Base-by-base conservation (phyloP, 2,888 invertebrate genomes). In the Tachina fera region DNA sequence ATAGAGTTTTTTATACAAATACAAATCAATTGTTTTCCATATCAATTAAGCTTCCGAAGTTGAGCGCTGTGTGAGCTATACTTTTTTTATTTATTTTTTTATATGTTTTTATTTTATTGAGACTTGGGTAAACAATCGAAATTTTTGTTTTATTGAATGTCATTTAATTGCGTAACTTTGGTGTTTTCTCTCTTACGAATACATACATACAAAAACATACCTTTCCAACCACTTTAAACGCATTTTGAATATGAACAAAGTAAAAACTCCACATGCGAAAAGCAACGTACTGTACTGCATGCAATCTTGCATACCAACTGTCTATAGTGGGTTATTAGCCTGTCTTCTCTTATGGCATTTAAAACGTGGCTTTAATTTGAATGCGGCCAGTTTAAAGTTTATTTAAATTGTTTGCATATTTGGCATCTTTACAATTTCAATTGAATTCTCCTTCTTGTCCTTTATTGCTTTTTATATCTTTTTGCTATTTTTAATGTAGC, bases 251-350 rank as follows among this genome's bases (percentile, higher is more conserved):
- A 81, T 78, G 75, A 71, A 47, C 63, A 75, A 78, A 45, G 16
- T 56, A 80, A 58, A 74, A 72, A 49, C 47, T 70, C 49, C 63
- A 60, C 71, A 75, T 72, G 56, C 58, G 39, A 41, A 8, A 47
- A 53, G 67, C 51, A 51, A 67, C 39, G 68, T 41, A 60, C 49
- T 70, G 45, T 31, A 61, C 56, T 60, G 74, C 67, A 78, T 47
- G 85, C 79, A 74, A 68, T 65, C 79, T 16, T 49, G 87, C 90
- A 90, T 91, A 86, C 91, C 90, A 88, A 80, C 87, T 90, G 90
- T 90, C 90, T 88, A 87, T 72, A 87, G 83, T 81, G 88, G 89
- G 90, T 90, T 90, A 91, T 90, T 90, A 91, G 90, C 89, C 90
- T 91, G 91, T 90, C 90, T 88, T 89, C 89, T 90, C 90, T 89